phyloP scores from a whole-genome alignment of 2,113 vertebrate species.

The Nanorana parkeri region DNA sequence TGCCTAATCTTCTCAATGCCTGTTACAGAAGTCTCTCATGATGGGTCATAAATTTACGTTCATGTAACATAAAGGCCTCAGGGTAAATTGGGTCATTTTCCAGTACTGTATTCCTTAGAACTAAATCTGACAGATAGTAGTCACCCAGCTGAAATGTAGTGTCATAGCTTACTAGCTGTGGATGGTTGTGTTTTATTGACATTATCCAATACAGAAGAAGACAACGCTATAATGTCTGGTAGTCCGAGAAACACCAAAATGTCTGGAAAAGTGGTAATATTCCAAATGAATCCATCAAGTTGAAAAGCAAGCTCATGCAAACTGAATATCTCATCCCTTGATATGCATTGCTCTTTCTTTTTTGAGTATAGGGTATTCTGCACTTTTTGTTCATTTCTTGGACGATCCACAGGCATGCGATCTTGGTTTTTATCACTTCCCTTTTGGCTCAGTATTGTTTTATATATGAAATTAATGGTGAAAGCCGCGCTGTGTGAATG shows the following conservation, averaged over 20 bases:
- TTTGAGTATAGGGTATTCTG: conserved; percentile 13
- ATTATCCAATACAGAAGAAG: not conserved
- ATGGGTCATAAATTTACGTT: not conserved
- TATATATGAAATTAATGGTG: not conserved
- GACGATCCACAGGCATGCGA: conserved; percentile 2
- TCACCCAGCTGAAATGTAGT: conserved; percentile 17
- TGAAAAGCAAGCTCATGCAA: not conserved
- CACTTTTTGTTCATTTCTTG: conserved; percentile 1
- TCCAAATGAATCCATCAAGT: conserved; percentile 3
- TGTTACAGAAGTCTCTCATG: conserved; percentile 6
- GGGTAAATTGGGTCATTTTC: conserved; percentile 22
- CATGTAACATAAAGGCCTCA: conserved; percentile 12
- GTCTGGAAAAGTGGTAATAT: not conserved
- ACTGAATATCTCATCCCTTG: conserved; percentile 23
- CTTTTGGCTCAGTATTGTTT: not conserved
- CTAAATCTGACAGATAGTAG: conserved; percentile 3
- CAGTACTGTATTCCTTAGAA: conserved; percentile 12
- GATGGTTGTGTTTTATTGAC: not conserved
- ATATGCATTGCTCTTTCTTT: not conserved
- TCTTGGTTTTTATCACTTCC: not conserved
- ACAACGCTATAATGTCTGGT: conserved; percentile 5
- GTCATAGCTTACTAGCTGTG: conserved; percentile 5
- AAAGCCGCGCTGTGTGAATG: too few relatives aligned
- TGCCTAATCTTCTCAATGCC: not conserved
- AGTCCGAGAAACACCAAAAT: conserved; percentile 8